Conservation (phyloP, 2,797 vertebrate species). For the Labeo calbasu region DNA sequence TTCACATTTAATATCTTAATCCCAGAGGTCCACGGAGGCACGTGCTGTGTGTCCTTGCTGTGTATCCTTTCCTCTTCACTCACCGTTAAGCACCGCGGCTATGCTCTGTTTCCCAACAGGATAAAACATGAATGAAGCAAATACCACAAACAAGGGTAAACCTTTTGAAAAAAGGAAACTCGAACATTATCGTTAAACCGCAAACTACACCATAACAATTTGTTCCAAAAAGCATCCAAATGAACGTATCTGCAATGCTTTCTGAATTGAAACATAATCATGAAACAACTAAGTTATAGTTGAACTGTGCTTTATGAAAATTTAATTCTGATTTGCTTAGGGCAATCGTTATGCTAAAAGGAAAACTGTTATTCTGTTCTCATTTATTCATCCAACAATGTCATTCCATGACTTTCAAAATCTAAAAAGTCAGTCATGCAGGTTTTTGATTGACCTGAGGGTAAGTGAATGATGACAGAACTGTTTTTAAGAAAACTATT, state of each 20-base stretch:
- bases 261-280: not conserved
- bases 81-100: constrained; percentile 52
- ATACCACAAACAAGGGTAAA: constrained; percentile 12
- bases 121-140: constrained; percentile 16
- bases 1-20: constrained; percentile 89
- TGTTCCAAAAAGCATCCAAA: not conserved
- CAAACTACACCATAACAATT: not conserved
- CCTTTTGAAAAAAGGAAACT: not conserved
- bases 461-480: not conserved
- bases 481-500: not conserved
- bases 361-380: not conserved
- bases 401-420: not conserved
- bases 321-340: not conserved
- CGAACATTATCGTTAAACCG: not conserved
- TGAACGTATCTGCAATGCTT: not conserved
- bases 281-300: not conserved
- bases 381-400: not conserved
- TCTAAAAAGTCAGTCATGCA: not conserved
- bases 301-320: not conserved
- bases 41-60: constrained; percentile 79
- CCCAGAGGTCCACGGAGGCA: constrained; percentile 73
- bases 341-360: not conserved
- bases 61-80: constrained; percentile 66
- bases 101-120: constrained; percentile 17
- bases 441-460: not conserved